Evolutionary conservation across 2,113 vertebrate genomes (phyloP).

Genomic region (Nettapus auritus): DNA sequence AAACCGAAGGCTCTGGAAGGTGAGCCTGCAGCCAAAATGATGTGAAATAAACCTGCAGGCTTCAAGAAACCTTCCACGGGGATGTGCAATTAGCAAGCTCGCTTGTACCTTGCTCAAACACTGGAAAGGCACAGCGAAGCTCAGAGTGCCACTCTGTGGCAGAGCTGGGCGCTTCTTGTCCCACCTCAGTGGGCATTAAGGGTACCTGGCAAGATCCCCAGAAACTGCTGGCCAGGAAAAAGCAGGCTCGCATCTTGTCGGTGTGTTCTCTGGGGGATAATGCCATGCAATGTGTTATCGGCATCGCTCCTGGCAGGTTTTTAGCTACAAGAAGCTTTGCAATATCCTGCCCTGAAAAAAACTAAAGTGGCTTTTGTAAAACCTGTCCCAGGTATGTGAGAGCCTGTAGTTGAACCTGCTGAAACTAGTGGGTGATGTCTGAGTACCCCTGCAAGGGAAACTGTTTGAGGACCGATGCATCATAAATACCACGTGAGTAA

Average conservation of each 20-base stretch:
- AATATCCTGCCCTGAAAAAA: neutral
- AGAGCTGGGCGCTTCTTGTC: neutral
- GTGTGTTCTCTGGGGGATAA: accelerated
- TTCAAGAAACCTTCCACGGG: accelerated
- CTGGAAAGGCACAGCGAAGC: neutral
- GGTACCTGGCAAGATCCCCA: accelerated
- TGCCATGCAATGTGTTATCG: neutral
- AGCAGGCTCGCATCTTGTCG: neutral
- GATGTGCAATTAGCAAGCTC: neutral
- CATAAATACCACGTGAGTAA: neutral
- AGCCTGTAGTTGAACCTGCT: neutral
- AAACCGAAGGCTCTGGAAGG: neutral
- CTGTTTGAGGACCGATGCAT: neutral
- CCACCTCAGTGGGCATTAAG: accelerated
- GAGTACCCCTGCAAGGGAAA: neutral
- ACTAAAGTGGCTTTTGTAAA: neutral
- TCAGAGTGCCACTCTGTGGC: neutral
- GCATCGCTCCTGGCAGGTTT: neutral
- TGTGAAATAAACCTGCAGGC: neutral
- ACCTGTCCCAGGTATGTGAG: neutral
- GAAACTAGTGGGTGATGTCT: neutral
- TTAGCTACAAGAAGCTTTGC: neutral
- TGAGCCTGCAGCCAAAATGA: neutral
- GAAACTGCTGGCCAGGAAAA: neutral
- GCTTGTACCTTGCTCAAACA: neutral